These are phyloP conservation scores for Stomatorhinus walkeri DNA, from an alignment of 2,797 vertebrate genomes.

Conservation along the genomic window DNA sequence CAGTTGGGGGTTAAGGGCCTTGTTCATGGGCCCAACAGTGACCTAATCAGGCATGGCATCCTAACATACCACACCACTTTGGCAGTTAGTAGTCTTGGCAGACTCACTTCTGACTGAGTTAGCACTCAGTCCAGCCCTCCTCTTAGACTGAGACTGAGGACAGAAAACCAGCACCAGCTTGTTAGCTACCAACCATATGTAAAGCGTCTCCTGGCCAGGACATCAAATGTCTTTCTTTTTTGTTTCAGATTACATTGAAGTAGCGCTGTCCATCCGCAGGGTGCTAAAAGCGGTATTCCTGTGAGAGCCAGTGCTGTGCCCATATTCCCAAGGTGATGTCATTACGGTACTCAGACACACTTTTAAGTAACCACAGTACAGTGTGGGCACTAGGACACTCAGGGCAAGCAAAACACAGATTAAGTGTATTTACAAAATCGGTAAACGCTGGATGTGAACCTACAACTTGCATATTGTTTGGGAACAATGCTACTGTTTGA, in stretches of 20 bases:
- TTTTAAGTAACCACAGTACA: background rate
- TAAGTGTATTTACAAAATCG: background rate
- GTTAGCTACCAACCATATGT: background rate
- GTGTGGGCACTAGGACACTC: background rate
- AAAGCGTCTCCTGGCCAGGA: background rate
- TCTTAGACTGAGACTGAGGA: background rate
- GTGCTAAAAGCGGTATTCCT: background rate
- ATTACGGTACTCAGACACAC: background rate
- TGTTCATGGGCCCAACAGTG: background rate
- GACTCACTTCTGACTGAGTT: background rate
- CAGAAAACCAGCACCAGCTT: background rate
- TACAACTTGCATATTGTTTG: background rate
- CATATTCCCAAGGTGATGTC: background rate
- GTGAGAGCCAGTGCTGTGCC: background rate
- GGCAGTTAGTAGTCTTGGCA: background rate
- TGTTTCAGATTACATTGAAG: background rate
- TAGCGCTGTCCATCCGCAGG: background rate
- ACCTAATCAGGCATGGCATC: background rate
- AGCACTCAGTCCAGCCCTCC: background rate
- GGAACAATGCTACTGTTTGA: background rate
- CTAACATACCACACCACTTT: background rate
- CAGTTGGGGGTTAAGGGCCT: background rate
- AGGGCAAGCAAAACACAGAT: background rate
- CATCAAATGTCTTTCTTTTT: background rate
- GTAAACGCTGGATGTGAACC: background rate